A percentile compares a stretch with the other conserved stretches of the same genome.
Evolutionary conservation across 2,113 vertebrate species (phyloP).

Genomic region (Lota lota): DNA sequence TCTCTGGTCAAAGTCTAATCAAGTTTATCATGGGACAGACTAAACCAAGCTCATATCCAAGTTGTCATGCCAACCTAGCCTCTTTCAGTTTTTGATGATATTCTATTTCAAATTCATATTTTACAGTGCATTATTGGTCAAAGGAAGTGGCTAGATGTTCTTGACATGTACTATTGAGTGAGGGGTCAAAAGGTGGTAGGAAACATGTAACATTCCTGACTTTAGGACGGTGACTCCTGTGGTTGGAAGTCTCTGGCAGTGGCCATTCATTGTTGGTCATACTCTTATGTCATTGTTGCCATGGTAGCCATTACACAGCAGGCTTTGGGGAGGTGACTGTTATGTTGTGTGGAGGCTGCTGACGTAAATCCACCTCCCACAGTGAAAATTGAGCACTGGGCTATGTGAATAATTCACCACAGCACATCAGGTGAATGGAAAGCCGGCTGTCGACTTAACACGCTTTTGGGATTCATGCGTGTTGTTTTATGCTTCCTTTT

Average conservation of each 20-base stretch:
- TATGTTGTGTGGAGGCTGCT: constrained; percentile 29
- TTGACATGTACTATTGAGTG: too few relatives aligned
- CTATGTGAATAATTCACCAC: constrained; percentile 62
- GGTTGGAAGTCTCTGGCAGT: constrained; percentile 6
- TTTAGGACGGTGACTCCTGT: background rate
- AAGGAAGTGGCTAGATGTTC: too few relatives aligned
- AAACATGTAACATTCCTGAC: too few relatives aligned
- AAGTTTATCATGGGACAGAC: too few relatives aligned
- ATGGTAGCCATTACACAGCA: constrained; percentile 56
- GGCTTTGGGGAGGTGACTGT: constrained; percentile 34
- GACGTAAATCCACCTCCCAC: constrained; percentile 51
- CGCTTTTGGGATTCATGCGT: constrained; percentile 12
- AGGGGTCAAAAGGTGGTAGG: too few relatives aligned
- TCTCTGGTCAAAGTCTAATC: too few relatives aligned
- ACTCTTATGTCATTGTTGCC: constrained; percentile 44
- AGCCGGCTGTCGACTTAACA: constrained; percentile 15
- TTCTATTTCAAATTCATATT: background rate
- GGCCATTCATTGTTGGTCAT: constrained; percentile 17
- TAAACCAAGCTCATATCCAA: too few relatives aligned
- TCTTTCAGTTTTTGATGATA: too few relatives aligned
- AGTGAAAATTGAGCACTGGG: constrained; percentile 51
- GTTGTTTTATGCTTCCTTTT: background rate
- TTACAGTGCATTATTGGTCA: too few relatives aligned
- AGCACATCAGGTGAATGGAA: constrained; percentile 51
- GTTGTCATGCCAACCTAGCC: too few relatives aligned